Evolutionary conservation across 2,888 invertebrate species (phyloP).

Genomic region (Agrenia bidenticulata): DNA sequence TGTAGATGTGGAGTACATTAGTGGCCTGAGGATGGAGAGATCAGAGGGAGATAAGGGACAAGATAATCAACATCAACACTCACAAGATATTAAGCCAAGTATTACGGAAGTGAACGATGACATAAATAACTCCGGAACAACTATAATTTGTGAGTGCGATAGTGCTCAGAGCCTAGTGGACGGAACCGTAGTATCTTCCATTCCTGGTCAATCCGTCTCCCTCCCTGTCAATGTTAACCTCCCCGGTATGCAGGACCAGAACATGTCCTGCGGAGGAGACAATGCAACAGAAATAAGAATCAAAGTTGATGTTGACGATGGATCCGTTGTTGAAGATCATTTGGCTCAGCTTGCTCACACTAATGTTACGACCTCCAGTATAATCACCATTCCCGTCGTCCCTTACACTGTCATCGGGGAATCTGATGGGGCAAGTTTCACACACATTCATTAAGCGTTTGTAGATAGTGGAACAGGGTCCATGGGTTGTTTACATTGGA

Average conservation of each 20-base stretch:
- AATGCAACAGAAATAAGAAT: slow-evolving; percentile 34
- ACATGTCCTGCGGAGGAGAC: slow-evolving; percentile 29
- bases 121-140: slow-evolving; percentile 17
- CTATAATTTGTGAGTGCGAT: slow-evolving; percentile 23
- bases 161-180: slow-evolving; percentile 32
- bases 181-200: slow-evolving; percentile 32
- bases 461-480: not conserved
- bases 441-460: slow-evolving; percentile 1
- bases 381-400: slow-evolving; percentile 52
- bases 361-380: slow-evolving; percentile 50
- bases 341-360: slow-evolving; percentile 43
- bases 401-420: slow-evolving; percentile 51
- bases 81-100: slow-evolving; percentile 6
- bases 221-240: slow-evolving; percentile 42
- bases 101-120: slow-evolving; percentile 8
- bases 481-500: not conserved
- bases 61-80: not conserved
- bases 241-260: slow-evolving; percentile 32
- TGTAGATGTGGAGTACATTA: slow-evolving; percentile 4
- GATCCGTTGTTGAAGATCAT: slow-evolving; percentile 34
- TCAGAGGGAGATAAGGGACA: slow-evolving; percentile 8
- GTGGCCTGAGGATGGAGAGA: slow-evolving; percentile 16
- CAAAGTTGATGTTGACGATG: slow-evolving; percentile 42
- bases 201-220: slow-evolving; percentile 34
- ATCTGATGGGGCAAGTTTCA: slow-evolving; percentile 46